Percentiles rank a stretch among this genome's conserved stretches.
These are phyloP conservation scores for Pharmacophagus antenor DNA, from an alignment of 2,888 invertebrate genomes.

Conservation along the genomic window DNA sequence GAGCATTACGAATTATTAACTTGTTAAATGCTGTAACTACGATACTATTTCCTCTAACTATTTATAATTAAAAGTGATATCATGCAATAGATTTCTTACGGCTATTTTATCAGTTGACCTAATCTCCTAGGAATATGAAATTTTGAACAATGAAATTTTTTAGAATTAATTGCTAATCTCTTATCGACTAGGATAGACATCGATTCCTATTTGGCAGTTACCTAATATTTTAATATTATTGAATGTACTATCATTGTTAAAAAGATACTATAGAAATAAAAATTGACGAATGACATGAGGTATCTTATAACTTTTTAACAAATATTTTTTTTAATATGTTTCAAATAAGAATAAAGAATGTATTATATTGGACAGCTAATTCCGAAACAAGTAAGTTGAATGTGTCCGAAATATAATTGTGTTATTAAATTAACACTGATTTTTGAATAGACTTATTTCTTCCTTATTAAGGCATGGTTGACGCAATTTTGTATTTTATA, in stretches of 20 bases:
- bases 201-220: conserved; percentile 77
- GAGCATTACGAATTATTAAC: conserved; percentile 14
- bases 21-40: conserved; percentile 30
- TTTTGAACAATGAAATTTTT: conserved; percentile 50
- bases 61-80: conserved; percentile 57
- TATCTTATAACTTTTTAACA: background rate
- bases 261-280: conserved; percentile 53
- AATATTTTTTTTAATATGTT: background rate
- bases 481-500: too few species aligned
- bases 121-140: conserved; percentile 47
- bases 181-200: conserved; percentile 71
- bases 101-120: conserved; percentile 42
- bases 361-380: background rate
- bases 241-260: conserved; percentile 44
- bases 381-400: background rate
- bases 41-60: conserved; percentile 46
- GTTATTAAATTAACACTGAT: background rate
- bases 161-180: conserved; percentile 52
- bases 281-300: conserved; percentile 50
- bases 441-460: background rate
- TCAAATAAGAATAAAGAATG: background rate
- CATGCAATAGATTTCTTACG: conserved; percentile 54
- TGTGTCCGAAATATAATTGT: background rate
- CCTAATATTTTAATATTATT: conserved; percentile 60
- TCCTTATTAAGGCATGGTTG: background rate